Percentiles rank a stretch among this genome's conserved stretches.
Evolutionary conservation across 2,888 invertebrate genomes (phyloP).

Genomic region (Aphrophora alni): DNA sequence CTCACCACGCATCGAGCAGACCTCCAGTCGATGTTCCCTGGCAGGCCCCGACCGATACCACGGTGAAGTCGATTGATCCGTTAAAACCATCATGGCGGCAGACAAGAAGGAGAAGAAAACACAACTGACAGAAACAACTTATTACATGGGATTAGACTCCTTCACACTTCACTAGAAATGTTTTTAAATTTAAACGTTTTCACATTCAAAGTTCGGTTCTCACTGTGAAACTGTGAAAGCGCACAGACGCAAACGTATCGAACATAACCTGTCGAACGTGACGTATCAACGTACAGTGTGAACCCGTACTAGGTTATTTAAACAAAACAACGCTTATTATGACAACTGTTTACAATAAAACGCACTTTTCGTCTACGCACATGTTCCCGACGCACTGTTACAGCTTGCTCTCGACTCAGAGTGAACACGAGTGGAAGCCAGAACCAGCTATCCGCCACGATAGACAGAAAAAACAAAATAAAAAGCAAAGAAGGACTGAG

Average conservation of each 20-base stretch:
- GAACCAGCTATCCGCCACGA: constrained; percentile 18
- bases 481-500: constrained; percentile 14
- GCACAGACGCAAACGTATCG: no score
- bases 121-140: background rate
- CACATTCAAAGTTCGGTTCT: background rate
- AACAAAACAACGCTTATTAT: no score
- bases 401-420: background rate
- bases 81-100: background rate
- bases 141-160: background rate
- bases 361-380: background rate
- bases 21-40: no score
- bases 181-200: no score
- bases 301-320: no score
- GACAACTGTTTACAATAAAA: no score
- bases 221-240: no score
- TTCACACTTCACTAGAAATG: background rate
- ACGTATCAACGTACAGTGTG: no score
- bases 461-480: constrained; percentile 6
- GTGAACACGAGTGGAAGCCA: constrained; percentile 21
- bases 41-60: background rate
- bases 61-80: background rate
- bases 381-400: background rate
- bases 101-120: no score
- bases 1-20: background rate
- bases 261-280: background rate